These are phyloP conservation scores for Speoplatyrhinus poulsoni DNA, from an alignment of 2,113 vertebrate species.

Conservation along the genomic window DNA sequence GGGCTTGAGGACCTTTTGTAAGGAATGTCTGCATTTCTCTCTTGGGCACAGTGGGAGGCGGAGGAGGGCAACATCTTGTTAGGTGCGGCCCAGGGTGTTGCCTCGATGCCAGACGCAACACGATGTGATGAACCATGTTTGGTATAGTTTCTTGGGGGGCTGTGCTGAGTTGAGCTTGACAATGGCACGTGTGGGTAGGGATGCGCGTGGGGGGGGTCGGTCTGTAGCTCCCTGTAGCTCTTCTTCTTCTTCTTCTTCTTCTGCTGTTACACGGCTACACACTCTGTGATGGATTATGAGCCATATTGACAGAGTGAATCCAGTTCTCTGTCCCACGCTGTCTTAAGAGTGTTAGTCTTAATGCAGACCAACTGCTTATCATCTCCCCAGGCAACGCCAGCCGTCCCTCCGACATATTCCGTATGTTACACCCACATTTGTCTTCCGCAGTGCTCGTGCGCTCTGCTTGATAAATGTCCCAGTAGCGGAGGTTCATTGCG, in stretches of 20 bases:
- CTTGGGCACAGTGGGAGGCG: not conserved
- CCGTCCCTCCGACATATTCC: no score
- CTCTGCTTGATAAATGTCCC: no score
- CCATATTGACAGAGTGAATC: no score
- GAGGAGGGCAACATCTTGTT: not conserved
- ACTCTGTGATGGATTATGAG: no score
- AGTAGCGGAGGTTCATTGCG: no score
- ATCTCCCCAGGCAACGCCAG: no score
- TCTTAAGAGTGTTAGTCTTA: no score
- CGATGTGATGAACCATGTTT: slow-evolving; percentile 13
- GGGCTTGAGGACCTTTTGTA: not conserved
- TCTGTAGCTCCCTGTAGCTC: not conserved
- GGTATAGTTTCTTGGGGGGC: slow-evolving; percentile 23
- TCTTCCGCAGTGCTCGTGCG: no score
- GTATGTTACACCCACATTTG: no score
- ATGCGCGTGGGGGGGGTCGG: slow-evolving; percentile 6
- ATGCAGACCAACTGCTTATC: no score
- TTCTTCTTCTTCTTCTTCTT: not conserved
- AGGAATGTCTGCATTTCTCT: not conserved
- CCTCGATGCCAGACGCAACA: slow-evolving; percentile 19
- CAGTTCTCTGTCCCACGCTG: no score
- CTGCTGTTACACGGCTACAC: not conserved
- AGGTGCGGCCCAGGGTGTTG: slow-evolving; percentile 5
- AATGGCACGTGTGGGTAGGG: not conserved
- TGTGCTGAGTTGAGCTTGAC: not conserved